Conservation (phyloP, 2,888 invertebrate species). For the Cryptocephalus primarius region DNA sequence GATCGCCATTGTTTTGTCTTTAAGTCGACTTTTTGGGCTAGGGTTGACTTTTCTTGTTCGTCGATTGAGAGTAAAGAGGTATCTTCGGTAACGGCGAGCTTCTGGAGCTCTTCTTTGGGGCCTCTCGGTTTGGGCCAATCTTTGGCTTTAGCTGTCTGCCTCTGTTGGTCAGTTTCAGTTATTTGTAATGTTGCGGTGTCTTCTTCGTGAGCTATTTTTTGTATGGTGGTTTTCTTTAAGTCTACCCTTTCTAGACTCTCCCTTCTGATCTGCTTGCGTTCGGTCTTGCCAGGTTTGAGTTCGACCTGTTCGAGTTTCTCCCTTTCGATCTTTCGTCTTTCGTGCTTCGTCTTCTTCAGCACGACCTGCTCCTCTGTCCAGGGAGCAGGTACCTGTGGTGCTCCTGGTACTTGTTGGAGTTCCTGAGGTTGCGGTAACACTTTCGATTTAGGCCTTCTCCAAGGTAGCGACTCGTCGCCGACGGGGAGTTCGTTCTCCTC, state of each 20-base stretch:
- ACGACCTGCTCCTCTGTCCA: constrained; percentile 56
- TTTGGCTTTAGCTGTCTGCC: constrained; percentile 28
- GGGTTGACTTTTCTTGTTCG: constrained; percentile 15
- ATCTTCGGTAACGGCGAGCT: constrained; percentile 21
- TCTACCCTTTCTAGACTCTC: constrained; percentile 40
- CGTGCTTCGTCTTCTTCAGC: constrained; percentile 40
- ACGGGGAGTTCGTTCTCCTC: constrained; percentile 39
- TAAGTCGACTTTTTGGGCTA: neutral
- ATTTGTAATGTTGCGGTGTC: constrained; percentile 21
- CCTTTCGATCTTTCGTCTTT: constrained; percentile 31
- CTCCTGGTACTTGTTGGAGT: constrained; percentile 13
- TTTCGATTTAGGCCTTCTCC: constrained; percentile 31
- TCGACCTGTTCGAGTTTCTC: constrained; percentile 17
- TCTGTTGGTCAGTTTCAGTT: constrained; percentile 12
- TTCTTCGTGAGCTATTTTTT: constrained; percentile 14
- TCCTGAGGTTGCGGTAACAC: constrained; percentile 8
- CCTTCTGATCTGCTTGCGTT: constrained; percentile 30
- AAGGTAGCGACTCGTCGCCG: constrained; percentile 45
- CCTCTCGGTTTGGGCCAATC: constrained; percentile 19
- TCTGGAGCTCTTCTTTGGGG: constrained; percentile 31
- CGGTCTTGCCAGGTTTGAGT: constrained; percentile 11
- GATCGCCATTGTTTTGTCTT: constrained; percentile 14
- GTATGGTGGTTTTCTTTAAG: constrained; percentile 20
- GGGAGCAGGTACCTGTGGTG: constrained; percentile 34
- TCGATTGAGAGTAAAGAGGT: constrained; percentile 29